A percentile compares a stretch with the other conserved stretches of the same genome.
phyloP scores from a whole-genome alignment of 2,113 vertebrate species.

The Brachyhypopomus gauderio region DNA sequence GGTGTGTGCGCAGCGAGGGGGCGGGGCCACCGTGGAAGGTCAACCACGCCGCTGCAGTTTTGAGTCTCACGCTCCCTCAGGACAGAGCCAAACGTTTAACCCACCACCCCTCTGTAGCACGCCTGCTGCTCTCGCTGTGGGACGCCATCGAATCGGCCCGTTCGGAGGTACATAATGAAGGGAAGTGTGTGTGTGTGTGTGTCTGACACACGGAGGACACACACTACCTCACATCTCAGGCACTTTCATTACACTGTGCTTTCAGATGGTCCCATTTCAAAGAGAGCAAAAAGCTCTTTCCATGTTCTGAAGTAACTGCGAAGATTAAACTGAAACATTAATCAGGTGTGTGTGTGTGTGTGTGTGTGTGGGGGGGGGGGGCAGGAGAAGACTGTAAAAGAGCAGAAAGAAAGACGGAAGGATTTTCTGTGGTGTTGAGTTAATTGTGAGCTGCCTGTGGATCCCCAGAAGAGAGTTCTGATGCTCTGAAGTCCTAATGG shows the following conservation, averaged over 20 bases:
- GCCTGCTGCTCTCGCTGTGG: slow-evolving; percentile 16
- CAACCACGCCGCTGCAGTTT: too few relatives aligned
- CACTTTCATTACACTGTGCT: slow-evolving; percentile 54
- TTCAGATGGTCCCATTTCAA: slow-evolving; percentile 48
- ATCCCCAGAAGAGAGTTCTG: slow-evolving; percentile 29
- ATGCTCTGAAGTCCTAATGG: slow-evolving; percentile 7
- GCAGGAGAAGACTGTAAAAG: not conserved
- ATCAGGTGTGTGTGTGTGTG: slow-evolving; percentile 26
- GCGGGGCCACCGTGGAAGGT: too few relatives aligned
- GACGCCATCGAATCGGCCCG: slow-evolving; percentile 27
- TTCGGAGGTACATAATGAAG: slow-evolving; percentile 25
- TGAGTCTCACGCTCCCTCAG: too few relatives aligned
- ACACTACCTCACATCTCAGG: slow-evolving; percentile 54
- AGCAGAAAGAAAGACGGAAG: not conserved
- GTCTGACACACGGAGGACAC: slow-evolving; percentile 24
- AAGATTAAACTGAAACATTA: slow-evolving; percentile 63
- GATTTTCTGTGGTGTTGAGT: not conserved
- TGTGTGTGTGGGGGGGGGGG: not conserved
- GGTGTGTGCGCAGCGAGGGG: too few relatives aligned
- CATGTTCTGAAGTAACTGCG: slow-evolving; percentile 58
- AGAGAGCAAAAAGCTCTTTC: slow-evolving; percentile 55
- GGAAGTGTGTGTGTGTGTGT: not conserved
- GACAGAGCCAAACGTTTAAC: not conserved
- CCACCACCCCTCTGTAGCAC: slow-evolving; percentile 13
- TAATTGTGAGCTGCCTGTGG: slow-evolving; percentile 15